Conservation (phyloP, 2,888 invertebrate genomes). For the Byasa hedistus region DNA sequence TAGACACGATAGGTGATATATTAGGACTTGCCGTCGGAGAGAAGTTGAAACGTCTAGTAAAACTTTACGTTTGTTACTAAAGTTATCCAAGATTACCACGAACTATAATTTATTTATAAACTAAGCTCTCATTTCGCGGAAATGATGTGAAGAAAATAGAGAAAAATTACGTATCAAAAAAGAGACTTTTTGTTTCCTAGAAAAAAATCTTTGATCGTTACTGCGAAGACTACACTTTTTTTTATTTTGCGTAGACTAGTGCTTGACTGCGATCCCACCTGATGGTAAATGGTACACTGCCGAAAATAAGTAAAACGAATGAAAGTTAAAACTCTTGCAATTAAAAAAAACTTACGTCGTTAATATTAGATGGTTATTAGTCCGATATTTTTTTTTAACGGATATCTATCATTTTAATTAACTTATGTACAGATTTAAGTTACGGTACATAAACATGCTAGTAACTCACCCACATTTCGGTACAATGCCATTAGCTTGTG, state of each 20-base stretch:
- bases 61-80: conserved; percentile 25
- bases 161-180: not conserved
- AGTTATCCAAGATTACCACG: conserved; percentile 18
- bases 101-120: conserved; percentile 10
- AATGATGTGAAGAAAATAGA: not conserved
- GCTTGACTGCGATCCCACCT: too few relatives aligned
- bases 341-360: not conserved
- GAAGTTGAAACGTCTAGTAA: conserved; percentile 29
- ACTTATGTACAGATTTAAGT: not conserved
- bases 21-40: conserved; percentile 34
- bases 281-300: too few relatives aligned
- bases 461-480: conserved; percentile 13
- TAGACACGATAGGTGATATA: conserved; percentile 45
- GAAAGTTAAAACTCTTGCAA: not conserved
- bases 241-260: too few relatives aligned
- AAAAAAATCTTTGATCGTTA: not conserved
- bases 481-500: conserved; percentile 22
- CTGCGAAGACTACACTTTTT: too few relatives aligned
- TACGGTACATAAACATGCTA: not conserved
- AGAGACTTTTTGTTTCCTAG: not conserved
- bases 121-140: not conserved
- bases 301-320: not conserved
- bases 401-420: not conserved
- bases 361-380: not conserved
- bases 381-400: not conserved